These are phyloP conservation scores for Mythimna loreyi DNA, from an alignment of 2,888 invertebrate genomes.

Conservation along the genomic window DNA sequence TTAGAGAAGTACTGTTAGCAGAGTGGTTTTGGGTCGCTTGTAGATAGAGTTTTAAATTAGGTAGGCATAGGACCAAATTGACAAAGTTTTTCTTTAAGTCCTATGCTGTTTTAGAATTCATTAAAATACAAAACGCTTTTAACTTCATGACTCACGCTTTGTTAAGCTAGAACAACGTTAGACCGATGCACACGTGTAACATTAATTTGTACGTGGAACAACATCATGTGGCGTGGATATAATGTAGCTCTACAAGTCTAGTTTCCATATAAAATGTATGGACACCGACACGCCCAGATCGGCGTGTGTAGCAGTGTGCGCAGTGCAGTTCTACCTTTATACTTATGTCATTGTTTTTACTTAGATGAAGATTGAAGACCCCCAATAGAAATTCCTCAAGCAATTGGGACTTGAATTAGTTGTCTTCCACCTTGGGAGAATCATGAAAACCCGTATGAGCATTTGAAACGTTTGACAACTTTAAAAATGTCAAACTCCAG, in stretches of 20 bases:
- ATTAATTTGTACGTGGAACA: no score
- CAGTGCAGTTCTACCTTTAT: no score
- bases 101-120: not conserved
- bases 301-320: no score
- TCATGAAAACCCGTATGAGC: not conserved
- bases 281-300: no score
- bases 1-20: conserved; percentile 54
- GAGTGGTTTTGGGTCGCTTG: conserved; percentile 6
- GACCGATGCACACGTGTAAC: no score
- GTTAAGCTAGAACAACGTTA: no score
- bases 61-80: not conserved
- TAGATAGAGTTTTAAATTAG: not conserved
- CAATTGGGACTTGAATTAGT: not conserved
- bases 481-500: no score
- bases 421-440: not conserved
- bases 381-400: not conserved
- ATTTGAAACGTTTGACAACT: no score
- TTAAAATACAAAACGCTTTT: not conserved
- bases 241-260: no score
- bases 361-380: not conserved
- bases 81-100: not conserved
- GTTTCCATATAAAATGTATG: no score
- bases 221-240: no score
- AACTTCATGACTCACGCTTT: not conserved
- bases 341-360: not conserved